phyloP scores from a whole-genome alignment of 1,140 invertebrate species.

The Lasioglossum baleicum region DNA sequence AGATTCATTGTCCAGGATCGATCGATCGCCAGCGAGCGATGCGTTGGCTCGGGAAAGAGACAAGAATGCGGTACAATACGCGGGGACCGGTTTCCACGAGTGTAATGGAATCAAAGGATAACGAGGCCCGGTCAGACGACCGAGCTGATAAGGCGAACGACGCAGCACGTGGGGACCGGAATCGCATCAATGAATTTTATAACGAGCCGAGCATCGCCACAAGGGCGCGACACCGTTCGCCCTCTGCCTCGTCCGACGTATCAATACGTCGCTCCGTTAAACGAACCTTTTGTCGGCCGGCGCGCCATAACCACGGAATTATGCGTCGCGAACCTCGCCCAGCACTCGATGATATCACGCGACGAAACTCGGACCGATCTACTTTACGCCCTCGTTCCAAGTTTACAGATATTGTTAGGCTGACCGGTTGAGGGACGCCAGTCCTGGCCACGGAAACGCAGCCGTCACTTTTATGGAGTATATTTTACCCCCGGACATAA shows the following conservation, averaged over 20 bases:
- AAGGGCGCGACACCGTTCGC: neutral
- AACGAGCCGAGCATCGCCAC: slow-evolving; percentile 16
- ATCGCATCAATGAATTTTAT: slow-evolving; percentile 46
- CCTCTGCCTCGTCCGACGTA: neutral
- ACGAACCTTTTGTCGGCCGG: slow-evolving; percentile 47
- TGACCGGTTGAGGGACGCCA: neutral
- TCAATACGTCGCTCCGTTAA: slow-evolving; percentile 18
- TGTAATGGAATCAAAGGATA: slow-evolving; percentile 71
- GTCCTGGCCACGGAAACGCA: neutral
- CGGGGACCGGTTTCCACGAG: slow-evolving; percentile 55
- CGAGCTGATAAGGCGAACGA: slow-evolving; percentile 62
- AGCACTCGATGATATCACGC: slow-evolving; percentile 4
- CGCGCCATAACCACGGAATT: slow-evolving; percentile 24
- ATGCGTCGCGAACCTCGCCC: slow-evolving; percentile 4
- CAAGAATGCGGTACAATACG: slow-evolving; percentile 38
- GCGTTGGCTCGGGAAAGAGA: slow-evolving; percentile 21
- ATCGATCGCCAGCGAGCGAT: slow-evolving; percentile 32
- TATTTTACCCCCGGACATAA: too few relatives aligned
- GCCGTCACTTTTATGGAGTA: too few relatives aligned
- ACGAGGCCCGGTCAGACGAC: slow-evolving; percentile 62
- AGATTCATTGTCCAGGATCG: slow-evolving; percentile 30
- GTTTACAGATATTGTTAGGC: neutral
- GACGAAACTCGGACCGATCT: neutral
- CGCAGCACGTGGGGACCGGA: too few relatives aligned
- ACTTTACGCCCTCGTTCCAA: neutral